Base-by-base conservation (phyloP, 2,797 vertebrate genomes). In the Pseudochromis fuscus region DNA sequence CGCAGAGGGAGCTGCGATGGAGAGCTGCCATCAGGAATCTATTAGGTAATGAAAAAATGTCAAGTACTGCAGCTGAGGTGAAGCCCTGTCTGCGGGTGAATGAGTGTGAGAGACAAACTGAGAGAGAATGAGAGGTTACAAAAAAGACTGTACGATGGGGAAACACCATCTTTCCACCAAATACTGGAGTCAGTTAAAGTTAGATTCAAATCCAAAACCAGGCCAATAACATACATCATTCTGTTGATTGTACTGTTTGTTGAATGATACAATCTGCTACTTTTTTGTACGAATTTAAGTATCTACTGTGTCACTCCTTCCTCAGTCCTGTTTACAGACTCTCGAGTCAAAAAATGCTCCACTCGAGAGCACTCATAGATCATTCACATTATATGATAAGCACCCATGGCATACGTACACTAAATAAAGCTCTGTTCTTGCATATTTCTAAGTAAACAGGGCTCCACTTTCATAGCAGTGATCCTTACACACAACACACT, bases 11-110 rank as follows among this genome's bases (percentile, higher is more conserved):
- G 63, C 58, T 44, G 55, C 53, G 51, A 57, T 4, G n/a, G 44
- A 31, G 25, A 77, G 50, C 30, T 63, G 11, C 31, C 66, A 64
- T 55, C 63, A 58, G 58, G 24, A 76, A 53, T 23, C 50, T 72
- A 60, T 75, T 78, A 83, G 67, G 67, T 79, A 75, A 86, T 77
- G 53, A 82, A 67, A 61, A 83, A 69, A 75, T 16, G 71, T 70
- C 66, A 75, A 72, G 69, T 64, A 46, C 61, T 70, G 49, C 60
- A 64, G 63, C 35, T 76, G 50, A 74, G 55, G 77, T 73, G 42
- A 83, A 73, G 55, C 18, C 28, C 56, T 13, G 63, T 68, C 45
- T 72, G 55, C 42, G 38, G 45, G 4, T 24, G 28, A 33, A n/a
- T 33, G 28, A 25, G 24, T 19, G 25, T 30, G 16, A n/a, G 31